Evolutionary conservation across 2,888 invertebrate genomes (phyloP), one percentile per base, ranked within the genome.

Genomic region (Blastobasis adustella): DNA sequence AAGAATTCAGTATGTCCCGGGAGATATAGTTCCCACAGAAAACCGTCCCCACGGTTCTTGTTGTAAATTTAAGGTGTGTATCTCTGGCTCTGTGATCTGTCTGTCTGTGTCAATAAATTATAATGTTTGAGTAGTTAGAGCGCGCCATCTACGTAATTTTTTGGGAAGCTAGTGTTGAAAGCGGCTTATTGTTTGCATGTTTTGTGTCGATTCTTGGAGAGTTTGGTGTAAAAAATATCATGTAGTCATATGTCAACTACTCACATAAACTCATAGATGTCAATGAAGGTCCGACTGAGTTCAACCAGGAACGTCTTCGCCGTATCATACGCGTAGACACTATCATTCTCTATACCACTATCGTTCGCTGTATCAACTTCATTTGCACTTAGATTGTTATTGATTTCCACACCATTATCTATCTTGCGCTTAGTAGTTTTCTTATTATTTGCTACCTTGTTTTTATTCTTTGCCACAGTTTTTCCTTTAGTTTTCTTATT

Each of bases 201-300:
- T 23, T 23, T 23, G 23, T 23, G 3, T 23, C 23, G 23, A n/a
- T n/a, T n/a, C n/a, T n/a, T 23, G 23, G 3, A 23, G 2, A 23
- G 23, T 23, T 23, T 23, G 23, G 23, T 23, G 23, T 23, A 23
- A 23, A 1, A 23, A 23, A 23, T 2, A 3, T 23, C 23, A 3
- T 23, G 23, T 23, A 23, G 3, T 23, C 2, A 23, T 23, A 23
- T 23, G 23, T 23, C 23, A 23, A 23, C 23, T 67, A 80, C 82
- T 80, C 59, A 82, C 82, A 80, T 63, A 54, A 78, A 79, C 1
- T 52, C 47, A 41, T 68, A 66, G 7, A 77, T 63, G 0, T 50
- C 37, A 23, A 65, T 66, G 6, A 79, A 71, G 0, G 70, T 58
- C 0, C 10, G 40, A 40, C 67, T 69, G 0, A 82, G 8, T 37